phyloP scores from a whole-genome alignment of 30 jellyfish, hydroid and myxozoan genomes.

The Cassiopea andromeda region DNA sequence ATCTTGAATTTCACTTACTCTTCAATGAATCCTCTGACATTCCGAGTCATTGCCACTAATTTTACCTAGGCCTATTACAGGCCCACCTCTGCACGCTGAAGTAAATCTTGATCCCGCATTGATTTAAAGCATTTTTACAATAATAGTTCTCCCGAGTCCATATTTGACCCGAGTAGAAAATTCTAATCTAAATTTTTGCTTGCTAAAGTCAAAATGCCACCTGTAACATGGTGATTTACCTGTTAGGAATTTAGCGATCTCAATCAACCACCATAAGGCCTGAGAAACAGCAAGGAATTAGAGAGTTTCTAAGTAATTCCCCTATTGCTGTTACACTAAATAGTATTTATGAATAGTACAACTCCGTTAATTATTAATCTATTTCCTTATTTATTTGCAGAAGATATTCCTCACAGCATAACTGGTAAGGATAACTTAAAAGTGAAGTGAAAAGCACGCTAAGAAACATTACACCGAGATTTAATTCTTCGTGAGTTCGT shows the following conservation, averaged over 20 bases:
- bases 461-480: too few relatives aligned
- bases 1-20: conserved; percentile 26
- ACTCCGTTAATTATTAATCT: too few relatives aligned
- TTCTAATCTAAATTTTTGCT: conserved; percentile 25
- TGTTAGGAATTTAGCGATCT: conserved; percentile 58
- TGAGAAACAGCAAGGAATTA: too few relatives aligned
- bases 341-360: too few relatives aligned
- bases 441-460: too few relatives aligned
- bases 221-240: conserved; percentile 55
- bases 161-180: neutral
- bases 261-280: conserved; percentile 26
- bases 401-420: too few relatives aligned
- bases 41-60: conserved; percentile 79
- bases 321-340: too few relatives aligned
- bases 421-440: too few relatives aligned
- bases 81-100: conserved; percentile 39
- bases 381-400: too few relatives aligned
- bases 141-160: neutral
- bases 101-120: neutral
- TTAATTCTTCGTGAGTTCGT: too few relatives aligned
- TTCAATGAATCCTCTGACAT: conserved; percentile 77
- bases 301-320: too few relatives aligned
- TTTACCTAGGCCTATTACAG: conserved; percentile 71
- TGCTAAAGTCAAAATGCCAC: conserved; percentile 78
- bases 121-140: neutral